Percentiles rank a stretch among this genome's conserved stretches.
These are phyloP conservation scores for Eupeodes latifasciatus DNA, from an alignment of 2,888 invertebrate species.

Conservation along the genomic window DNA sequence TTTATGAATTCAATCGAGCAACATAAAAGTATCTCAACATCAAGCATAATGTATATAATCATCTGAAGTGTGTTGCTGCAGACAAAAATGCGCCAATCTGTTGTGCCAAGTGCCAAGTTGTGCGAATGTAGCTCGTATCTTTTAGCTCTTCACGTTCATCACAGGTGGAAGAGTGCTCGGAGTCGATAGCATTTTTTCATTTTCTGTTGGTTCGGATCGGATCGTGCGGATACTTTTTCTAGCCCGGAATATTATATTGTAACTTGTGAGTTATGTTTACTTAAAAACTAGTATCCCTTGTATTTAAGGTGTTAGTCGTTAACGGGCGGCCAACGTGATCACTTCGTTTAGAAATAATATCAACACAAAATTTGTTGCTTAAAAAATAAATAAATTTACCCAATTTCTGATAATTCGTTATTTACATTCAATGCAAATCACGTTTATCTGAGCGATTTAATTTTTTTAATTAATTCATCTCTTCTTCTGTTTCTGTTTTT, in stretches of 20 bases:
- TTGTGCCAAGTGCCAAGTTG: neutral
- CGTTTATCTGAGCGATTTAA: slow-evolving; percentile 6
- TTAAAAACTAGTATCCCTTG: slow-evolving; percentile 83
- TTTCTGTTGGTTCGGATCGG: neutral
- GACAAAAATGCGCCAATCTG: slow-evolving; percentile 40
- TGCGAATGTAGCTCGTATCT: slow-evolving; percentile 21
- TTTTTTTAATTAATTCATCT: slow-evolving; percentile 33
- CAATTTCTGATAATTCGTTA: neutral
- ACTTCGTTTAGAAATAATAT: slow-evolving; percentile 77
- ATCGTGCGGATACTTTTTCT: slow-evolving; percentile 27
- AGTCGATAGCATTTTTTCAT: neutral
- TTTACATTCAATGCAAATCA: slow-evolving; percentile 29
- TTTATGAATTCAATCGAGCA: neutral
- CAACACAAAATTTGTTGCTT: slow-evolving; percentile 30
- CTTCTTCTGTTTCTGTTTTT: neutral
- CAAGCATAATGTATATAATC: neutral
- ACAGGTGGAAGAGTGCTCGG: slow-evolving; percentile 59
- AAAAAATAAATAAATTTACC: slow-evolving; percentile 15
- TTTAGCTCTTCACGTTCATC: slow-evolving; percentile 15
- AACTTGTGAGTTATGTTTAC: slow-evolving; percentile 61
- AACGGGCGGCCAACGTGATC: slow-evolving; percentile 83
- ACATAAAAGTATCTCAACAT: slow-evolving; percentile 34
- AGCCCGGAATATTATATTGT: slow-evolving; percentile 39
- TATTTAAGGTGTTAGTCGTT: slow-evolving; percentile 83
- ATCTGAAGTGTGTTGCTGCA: slow-evolving; percentile 19